Base-by-base conservation (phyloP, 1,140 invertebrate species). In the Aricia agestis region DNA sequence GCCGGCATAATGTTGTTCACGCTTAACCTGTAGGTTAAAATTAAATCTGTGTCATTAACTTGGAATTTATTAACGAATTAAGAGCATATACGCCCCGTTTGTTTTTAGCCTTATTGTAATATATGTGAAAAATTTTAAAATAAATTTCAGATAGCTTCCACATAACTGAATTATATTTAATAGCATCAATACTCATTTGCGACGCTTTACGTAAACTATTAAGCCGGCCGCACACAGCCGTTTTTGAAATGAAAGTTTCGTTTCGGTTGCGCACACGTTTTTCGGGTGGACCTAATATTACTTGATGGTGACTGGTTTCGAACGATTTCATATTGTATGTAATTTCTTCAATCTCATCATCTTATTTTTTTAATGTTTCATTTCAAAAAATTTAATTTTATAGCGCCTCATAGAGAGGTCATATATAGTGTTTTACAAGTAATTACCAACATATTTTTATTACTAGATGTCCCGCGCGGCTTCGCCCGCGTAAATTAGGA, bases 171-270 rank as follows among this genome's bases (percentile, higher is more conserved):
- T 68, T 72, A 75, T 76, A 68, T 76, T 74, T 72, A 73, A 75
- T 77, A 73, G 67, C 72, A 71, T 71, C 72, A 72, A 74, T 78
- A 70, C 72, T 72, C 70, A 76, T 76, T 78, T 73, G 70, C 73
- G 70, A 72, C 69, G 74, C 66, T 72, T 69, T 61, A 74, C 76
- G 73, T 72, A 71, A 69, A 74, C 73, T 81, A 83, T 81, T 82
- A 82, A 79, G 74, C 0, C 11, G 45, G 45, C 45, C 72, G 45
- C 45, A 59, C 58, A 59, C 58, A 17, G 58, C n/a, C 58, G 58
- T 59, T 59, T 59, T 59, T 17, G 58, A 59, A 59, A 59, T 59
- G 58, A 18, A 19, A 59, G 18, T 59, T 59, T 18, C 45, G 45
- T 52, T 52, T 52, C 45, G 45, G 45, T 52, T 52, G 45, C 45